Evolutionary conservation across 2,888 invertebrate genomes (phyloP).

Genomic region (Microctonus aethiopoides): DNA sequence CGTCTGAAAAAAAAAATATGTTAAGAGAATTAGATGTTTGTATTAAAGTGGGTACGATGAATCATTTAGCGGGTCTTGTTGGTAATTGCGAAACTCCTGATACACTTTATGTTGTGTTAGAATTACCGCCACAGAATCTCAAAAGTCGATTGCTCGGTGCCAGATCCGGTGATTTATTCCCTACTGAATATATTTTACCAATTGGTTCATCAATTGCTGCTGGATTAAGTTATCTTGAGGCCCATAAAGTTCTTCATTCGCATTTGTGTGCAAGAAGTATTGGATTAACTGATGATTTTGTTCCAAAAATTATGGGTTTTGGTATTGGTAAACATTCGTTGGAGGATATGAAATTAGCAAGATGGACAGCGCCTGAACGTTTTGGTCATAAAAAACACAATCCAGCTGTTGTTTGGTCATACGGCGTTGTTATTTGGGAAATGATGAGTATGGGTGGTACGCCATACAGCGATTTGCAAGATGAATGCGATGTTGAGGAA

Average conservation of each 20-base stretch:
- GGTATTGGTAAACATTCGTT: slow-evolving; percentile 78
- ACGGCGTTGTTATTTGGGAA: slow-evolving; percentile 86
- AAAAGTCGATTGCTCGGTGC: slow-evolving; percentile 74
- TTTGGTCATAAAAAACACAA: slow-evolving; percentile 75
- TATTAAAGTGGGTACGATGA: slow-evolving; percentile 76
- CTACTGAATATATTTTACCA: slow-evolving; percentile 59
- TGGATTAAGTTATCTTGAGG: slow-evolving; percentile 67
- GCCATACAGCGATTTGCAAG: slow-evolving; percentile 78
- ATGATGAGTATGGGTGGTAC: slow-evolving; percentile 83
- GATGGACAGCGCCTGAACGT: slow-evolving; percentile 86
- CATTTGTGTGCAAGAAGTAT: slow-evolving; percentile 80
- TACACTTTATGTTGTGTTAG: slow-evolving; percentile 79
- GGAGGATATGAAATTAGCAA: slow-evolving; percentile 78
- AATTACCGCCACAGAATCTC: slow-evolving; percentile 75
- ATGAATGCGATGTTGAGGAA: slow-evolving; percentile 69
- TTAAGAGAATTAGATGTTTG: slow-evolving; percentile 80
- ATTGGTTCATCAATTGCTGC: slow-evolving; percentile 67
- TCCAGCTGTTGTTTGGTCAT: slow-evolving; percentile 87
- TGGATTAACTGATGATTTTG: slow-evolving; percentile 73
- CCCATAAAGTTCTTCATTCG: slow-evolving; percentile 76
- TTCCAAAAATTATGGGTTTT: slow-evolving; percentile 80
- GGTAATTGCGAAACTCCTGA: slow-evolving; percentile 85
- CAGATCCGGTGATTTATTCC: slow-evolving; percentile 58
- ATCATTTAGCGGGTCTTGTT: slow-evolving; percentile 78
- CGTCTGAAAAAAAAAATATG: slow-evolving; percentile 71